A percentile compares a stretch with the other conserved stretches of the same genome.
phyloP scores from a whole-genome alignment of 1,140 invertebrate genomes.

The Goniozus legneri region DNA sequence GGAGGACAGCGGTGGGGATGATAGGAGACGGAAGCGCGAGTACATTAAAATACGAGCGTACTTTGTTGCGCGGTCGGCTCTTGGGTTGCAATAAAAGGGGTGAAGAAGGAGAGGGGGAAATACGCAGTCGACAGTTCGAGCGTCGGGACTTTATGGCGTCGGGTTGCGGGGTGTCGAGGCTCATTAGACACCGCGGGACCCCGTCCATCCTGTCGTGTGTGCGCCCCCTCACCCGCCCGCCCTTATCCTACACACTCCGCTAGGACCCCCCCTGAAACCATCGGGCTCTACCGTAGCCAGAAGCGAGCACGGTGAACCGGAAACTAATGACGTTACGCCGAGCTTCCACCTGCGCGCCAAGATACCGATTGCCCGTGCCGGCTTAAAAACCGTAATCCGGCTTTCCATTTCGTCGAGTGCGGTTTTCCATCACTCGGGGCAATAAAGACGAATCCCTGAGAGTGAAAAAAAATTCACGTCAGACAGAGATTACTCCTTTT shows the following conservation, averaged over 20 bases:
- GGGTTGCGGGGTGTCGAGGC: conserved; percentile 31
- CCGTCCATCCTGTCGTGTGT: conserved; percentile 21
- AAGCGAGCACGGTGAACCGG: conserved; percentile 27
- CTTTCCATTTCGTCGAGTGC: no score
- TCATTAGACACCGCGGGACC: conserved; percentile 40
- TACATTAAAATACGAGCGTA: neutral
- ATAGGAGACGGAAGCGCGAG: neutral
- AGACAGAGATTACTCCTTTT: no score
- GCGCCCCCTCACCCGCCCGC: no score
- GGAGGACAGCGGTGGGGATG: neutral
- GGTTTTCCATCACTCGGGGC: no score
- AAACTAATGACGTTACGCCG: conserved; percentile 33
- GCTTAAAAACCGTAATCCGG: no score
- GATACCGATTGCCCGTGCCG: no score
- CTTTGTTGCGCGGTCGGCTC: no score
- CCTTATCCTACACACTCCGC: no score
- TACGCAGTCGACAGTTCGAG: conserved; percentile 18
- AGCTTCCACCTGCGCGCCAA: neutral
- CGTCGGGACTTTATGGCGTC: conserved; percentile 20
- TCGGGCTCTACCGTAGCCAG: conserved; percentile 16
- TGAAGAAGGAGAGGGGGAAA: no score
- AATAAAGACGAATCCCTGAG: no score
- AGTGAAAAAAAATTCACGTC: no score
- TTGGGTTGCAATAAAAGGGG: neutral
- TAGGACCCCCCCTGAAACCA: no score